A percentile compares a stretch with the other conserved stretches of the same genome.
phyloP scores from a whole-genome alignment of 1,140 invertebrate genomes.

The Octopus sinensis region DNA sequence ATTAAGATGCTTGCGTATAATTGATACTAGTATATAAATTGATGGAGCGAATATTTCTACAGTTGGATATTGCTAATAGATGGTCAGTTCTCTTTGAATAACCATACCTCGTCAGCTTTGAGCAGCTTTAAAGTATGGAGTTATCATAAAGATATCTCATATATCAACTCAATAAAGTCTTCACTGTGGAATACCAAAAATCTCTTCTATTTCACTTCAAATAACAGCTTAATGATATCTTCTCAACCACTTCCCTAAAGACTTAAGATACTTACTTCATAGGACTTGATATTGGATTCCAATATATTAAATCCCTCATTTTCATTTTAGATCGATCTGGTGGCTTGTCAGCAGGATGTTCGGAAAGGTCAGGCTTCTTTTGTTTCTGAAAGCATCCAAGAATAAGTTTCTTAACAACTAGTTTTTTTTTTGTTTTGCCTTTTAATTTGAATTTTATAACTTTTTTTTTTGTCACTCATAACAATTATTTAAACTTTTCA shows the following conservation, averaged over 20 bases:
- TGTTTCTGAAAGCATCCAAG: conserved; percentile 9
- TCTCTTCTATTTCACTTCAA: neutral
- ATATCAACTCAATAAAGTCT: neutral
- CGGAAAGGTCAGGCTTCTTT: neutral
- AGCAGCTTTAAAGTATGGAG: neutral
- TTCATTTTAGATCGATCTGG: conserved; percentile 70
- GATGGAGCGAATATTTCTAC: no score
- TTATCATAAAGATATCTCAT: neutral
- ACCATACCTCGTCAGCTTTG: neutral
- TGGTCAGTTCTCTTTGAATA: no score
- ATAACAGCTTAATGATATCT: no score
- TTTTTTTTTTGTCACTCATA: no score
- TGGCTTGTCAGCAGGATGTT: conserved; percentile 25
- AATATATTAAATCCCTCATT: conserved; percentile 88
- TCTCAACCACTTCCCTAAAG: no score
- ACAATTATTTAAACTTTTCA: no score
- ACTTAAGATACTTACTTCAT: conserved; percentile 34
- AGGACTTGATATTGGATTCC: conserved; percentile 70
- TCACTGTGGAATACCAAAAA: neutral
- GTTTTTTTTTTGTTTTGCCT: no score
- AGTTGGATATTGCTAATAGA: no score
- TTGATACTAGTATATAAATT: no score
- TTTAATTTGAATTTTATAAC: no score
- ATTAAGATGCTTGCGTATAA: no score
- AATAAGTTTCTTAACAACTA: no score